Percentiles rank a stretch among this genome's conserved stretches.
phyloP scores from a whole-genome alignment of 2,888 invertebrate genomes.

The Daptonema setosum region DNA sequence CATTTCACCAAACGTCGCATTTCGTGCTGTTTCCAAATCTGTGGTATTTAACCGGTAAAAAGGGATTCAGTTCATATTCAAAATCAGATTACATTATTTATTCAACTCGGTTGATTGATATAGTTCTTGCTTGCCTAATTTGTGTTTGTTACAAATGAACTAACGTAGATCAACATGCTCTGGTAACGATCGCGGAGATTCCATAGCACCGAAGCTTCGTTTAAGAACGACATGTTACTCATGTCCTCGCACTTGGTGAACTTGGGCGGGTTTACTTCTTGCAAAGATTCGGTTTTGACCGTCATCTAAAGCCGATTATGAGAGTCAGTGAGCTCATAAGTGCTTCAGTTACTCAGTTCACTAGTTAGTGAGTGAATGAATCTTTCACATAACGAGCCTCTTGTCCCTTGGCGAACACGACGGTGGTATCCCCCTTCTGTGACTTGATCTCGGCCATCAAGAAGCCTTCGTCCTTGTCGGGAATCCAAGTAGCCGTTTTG shows the following conservation, averaged over 20 bases:
- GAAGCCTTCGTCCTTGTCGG: conserved; percentile 38
- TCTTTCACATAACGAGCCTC: no score
- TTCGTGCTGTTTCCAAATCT: no score
- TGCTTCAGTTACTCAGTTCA: no score
- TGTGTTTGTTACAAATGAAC: no score
- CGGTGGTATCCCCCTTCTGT: conserved; percentile 92
- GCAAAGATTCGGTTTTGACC: conserved; percentile 66
- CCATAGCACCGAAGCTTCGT: conserved; percentile 93
- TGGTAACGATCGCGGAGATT: conserved; percentile 95
- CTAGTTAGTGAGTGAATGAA: no score
- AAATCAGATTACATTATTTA: no score
- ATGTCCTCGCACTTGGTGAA: conserved; percentile 60
- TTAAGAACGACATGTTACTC: conserved; percentile 80
- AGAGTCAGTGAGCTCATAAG: no score
- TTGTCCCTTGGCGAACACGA: conserved; percentile 31
- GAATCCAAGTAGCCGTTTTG: conserved; percentile 8
- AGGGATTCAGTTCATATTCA: no score
- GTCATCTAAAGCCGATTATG: conserved; percentile 24
- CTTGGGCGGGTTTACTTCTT: conserved; percentile 94
- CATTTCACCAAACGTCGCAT: no score
- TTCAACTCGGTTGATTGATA: no score
- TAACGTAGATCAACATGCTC: conserved; percentile 51
- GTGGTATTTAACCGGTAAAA: no score
- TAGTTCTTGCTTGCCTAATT: no score
- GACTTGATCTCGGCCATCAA: conserved; percentile 87